phyloP scores from a whole-genome alignment of 2,113 vertebrate species.

The Grantiella picta region DNA sequence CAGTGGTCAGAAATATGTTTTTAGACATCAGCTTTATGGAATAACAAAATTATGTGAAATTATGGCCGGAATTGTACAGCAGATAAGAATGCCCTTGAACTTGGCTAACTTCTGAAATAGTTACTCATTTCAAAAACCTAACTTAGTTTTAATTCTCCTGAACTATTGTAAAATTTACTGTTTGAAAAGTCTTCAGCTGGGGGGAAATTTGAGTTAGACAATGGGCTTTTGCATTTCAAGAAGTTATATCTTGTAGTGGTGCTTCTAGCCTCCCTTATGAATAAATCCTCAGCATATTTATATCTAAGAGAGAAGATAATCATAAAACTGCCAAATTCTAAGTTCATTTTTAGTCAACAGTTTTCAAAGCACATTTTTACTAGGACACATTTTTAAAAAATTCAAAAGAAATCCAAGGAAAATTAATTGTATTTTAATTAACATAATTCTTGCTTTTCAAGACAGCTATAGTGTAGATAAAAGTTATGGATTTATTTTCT shows the following conservation, averaged over 20 bases:
- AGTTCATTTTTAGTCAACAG: background rate
- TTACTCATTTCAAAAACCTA: background rate
- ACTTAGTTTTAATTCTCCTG: background rate
- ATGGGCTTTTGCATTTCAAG: background rate
- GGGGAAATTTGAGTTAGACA: background rate
- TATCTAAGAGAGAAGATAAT: background rate
- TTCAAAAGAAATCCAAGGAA: background rate
- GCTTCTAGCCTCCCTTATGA: background rate
- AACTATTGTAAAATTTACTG: background rate
- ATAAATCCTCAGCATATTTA: background rate
- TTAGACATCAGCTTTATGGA: background rate
- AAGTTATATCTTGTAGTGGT: background rate
- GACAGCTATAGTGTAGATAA: background rate
- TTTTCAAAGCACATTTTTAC: background rate
- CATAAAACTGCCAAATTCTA: background rate
- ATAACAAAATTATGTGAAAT: background rate
- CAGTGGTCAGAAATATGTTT: conserved; percentile 34
- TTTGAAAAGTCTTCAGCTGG: background rate
- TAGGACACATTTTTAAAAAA: background rate
- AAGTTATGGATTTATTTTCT: background rate
- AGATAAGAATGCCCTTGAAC: conserved; percentile 43
- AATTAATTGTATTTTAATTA: conserved; percentile 5
- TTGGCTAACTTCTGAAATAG: background rate
- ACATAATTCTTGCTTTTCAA: background rate
- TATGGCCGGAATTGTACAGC: background rate